phyloP scores from a whole-genome alignment of 1,140 invertebrate species.

The Drosophila kohkoa region DNA sequence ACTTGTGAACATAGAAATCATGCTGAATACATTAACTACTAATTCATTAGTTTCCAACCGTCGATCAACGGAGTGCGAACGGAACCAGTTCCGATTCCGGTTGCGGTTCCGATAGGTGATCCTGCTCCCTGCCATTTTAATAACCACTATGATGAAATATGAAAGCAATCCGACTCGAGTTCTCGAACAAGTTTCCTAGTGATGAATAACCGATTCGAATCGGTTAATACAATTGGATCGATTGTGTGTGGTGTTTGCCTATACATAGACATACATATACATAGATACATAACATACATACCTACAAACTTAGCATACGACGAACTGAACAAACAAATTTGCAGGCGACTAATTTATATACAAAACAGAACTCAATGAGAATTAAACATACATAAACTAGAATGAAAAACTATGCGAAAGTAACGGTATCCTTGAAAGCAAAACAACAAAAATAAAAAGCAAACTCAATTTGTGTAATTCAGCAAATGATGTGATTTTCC shows the following conservation, averaged over 20 bases:
- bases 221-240: conserved; percentile 9
- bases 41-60: conserved; percentile 40
- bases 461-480: conserved; percentile 39
- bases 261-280: conserved; percentile 9
- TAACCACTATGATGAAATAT: neutral
- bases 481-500: conserved; percentile 70
- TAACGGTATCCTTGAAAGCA: conserved; percentile 52
- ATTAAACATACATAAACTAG: conserved; percentile 16
- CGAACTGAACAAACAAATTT: conserved; percentile 67
- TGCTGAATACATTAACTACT: conserved; percentile 54
- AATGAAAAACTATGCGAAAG: conserved; percentile 43
- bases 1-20: conserved; percentile 55
- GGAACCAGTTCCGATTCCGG: neutral
- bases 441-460: conserved; percentile 23
- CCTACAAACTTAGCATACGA: conserved; percentile 50
- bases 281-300: conserved; percentile 5
- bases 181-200: conserved; percentile 40
- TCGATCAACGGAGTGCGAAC: neutral
- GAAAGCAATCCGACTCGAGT: conserved; percentile 27
- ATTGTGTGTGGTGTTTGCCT: conserved; percentile 3
- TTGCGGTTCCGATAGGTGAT: conserved; percentile 1
- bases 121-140: conserved; percentile 15
- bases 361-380: neutral
- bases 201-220: conserved; percentile 22
- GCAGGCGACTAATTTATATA: conserved; percentile 53